phyloP scores from a whole-genome alignment of 2,888 invertebrate genomes.

The Proisotoma minuta region DNA sequence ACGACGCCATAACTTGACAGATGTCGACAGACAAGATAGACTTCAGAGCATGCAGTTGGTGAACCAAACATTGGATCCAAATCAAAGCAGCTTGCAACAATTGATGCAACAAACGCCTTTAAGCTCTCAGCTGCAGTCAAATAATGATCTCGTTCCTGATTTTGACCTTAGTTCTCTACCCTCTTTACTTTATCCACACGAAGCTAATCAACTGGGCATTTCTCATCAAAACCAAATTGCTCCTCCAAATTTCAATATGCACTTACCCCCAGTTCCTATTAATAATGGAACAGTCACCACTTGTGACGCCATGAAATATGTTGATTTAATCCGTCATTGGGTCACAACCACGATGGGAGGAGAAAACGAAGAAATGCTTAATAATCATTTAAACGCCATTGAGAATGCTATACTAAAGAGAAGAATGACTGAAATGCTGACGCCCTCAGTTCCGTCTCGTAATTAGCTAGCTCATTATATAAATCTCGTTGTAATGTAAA shows the following conservation, averaged over 20 bases:
- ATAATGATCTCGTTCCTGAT: constrained; percentile 12
- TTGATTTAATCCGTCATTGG: constrained; percentile 20
- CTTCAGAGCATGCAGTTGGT: too few species aligned
- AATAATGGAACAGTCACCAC: not conserved
- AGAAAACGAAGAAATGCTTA: constrained; percentile 10
- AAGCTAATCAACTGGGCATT: too few species aligned
- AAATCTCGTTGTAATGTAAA: too few species aligned
- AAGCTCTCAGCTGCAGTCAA: too few species aligned
- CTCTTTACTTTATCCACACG: constrained; percentile 1
- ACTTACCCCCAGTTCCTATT: not conserved
- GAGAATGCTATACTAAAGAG: constrained; percentile 22
- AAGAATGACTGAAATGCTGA: constrained; percentile 16
- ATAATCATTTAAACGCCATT: constrained; percentile 18
- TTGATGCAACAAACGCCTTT: too few species aligned
- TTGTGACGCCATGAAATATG: constrained; percentile 21
- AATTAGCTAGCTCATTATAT: too few species aligned
- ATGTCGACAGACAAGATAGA: not conserved
- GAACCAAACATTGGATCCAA: too few species aligned
- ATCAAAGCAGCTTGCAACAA: too few species aligned
- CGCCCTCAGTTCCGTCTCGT: too few species aligned
- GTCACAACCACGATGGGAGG: constrained; percentile 10
- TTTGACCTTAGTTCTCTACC: constrained; percentile 9
- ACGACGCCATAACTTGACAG: not conserved
- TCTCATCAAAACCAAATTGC: not conserved
- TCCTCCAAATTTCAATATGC: constrained; percentile 5